Percentiles rank a stretch among this genome's conserved stretches.
phyloP scores from a whole-genome alignment of 2,113 vertebrate species.

The Carollia perspicillata region DNA sequence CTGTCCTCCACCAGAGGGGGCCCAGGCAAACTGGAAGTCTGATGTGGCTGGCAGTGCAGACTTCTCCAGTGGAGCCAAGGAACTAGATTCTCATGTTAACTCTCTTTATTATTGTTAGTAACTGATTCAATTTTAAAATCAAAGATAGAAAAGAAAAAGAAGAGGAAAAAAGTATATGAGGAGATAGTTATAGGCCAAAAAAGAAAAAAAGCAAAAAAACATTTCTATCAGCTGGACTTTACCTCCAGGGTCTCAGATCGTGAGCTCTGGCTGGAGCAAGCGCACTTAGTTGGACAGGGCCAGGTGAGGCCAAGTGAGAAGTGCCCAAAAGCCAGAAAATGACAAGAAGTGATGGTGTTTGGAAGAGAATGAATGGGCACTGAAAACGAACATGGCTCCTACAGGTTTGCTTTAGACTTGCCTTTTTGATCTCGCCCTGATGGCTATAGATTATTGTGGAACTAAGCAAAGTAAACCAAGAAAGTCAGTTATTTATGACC shows the following conservation, averaged over 20 bases:
- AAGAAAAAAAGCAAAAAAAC: background rate
- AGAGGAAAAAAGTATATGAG: background rate
- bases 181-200: background rate
- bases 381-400: background rate
- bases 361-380: background rate
- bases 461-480: slow-evolving; percentile 54
- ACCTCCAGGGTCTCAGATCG: fast-evolving
- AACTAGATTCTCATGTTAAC: background rate
- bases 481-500: slow-evolving; percentile 66
- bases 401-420: background rate
- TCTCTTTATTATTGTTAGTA: background rate
- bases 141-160: background rate
- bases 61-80: background rate
- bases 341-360: no score
- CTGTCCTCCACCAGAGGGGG: background rate
- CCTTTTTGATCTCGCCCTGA: background rate
- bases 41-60: no score
- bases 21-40: fast-evolving
- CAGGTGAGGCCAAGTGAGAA: background rate
- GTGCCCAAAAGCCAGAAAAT: background rate
- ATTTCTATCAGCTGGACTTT: background rate
- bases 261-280: fast-evolving
- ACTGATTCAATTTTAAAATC: background rate
- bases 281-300: fast-evolving
- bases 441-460: background rate